phyloP scores from a whole-genome alignment of 2,888 invertebrate genomes.

The Aplocera efformata region DNA sequence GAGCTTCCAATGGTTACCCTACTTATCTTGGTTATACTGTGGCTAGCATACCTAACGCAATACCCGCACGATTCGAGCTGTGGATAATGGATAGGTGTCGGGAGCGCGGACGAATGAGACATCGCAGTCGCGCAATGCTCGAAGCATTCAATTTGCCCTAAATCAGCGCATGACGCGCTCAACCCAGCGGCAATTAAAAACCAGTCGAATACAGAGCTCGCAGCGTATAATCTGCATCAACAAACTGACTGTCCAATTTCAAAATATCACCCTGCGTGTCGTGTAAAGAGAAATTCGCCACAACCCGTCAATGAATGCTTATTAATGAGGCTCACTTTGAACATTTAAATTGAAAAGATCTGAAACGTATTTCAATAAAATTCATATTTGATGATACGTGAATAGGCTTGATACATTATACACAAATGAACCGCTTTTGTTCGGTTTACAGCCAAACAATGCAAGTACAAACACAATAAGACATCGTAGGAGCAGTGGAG shows the following conservation, averaged over 20 bases:
- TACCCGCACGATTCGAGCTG: constrained; percentile 43
- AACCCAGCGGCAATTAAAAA: constrained; percentile 59
- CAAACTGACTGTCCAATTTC: constrained; percentile 46
- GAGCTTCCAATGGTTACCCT: too few species aligned
- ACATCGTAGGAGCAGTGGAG: constrained; percentile 30
- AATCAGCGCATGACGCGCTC: constrained; percentile 54
- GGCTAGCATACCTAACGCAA: constrained; percentile 32
- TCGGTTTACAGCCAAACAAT: constrained; percentile 24
- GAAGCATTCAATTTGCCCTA: constrained; percentile 66
- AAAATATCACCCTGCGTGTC: constrained; percentile 37
- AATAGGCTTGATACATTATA: constrained; percentile 6
- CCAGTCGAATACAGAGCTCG: constrained; percentile 46
- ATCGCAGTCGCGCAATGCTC: constrained; percentile 45
- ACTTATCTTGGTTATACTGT: too few species aligned
- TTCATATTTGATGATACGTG: constrained; percentile 12
- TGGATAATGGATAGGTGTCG: constrained; percentile 61
- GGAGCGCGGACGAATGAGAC: constrained; percentile 50
- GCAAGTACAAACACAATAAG: constrained; percentile 36
- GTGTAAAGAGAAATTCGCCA: constrained; percentile 33
- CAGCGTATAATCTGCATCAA: constrained; percentile 60
- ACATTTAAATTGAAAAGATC: constrained; percentile 29
- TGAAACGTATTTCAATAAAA: constrained; percentile 19
- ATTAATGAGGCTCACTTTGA: constrained; percentile 26
- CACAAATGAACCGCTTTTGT: constrained; percentile 21
- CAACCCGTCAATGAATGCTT: constrained; percentile 32